phyloP scores from a whole-genome alignment of 2,888 invertebrate species.

The Melieria picta region DNA sequence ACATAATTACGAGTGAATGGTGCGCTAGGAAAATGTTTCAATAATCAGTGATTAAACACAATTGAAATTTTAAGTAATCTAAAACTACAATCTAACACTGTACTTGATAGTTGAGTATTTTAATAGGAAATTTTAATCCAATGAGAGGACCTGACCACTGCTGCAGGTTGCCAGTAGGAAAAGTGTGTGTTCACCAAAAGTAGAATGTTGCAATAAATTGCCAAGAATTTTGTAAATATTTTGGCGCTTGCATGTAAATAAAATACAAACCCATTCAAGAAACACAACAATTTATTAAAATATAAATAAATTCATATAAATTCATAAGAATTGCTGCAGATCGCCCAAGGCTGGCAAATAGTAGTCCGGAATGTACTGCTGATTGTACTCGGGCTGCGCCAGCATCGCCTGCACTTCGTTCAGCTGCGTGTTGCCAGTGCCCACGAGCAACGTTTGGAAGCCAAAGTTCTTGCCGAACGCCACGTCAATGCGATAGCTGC shows the following conservation, averaged over 20 bases:
- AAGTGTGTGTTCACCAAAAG: no score
- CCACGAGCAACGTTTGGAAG: conserved; percentile 86
- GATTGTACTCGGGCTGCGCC: conserved; percentile 69
- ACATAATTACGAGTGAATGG: no score
- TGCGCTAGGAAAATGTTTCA: no score
- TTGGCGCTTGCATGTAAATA: neutral
- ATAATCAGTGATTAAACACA: no score
- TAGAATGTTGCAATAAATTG: neutral
- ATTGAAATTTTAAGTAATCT: no score
- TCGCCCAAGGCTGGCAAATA: conserved; percentile 78
- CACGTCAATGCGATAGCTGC: conserved; percentile 91
- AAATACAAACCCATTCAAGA: neutral
- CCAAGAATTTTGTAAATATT: neutral
- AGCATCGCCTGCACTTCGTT: conserved; percentile 70
- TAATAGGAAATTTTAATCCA: no score
- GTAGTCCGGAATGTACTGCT: conserved; percentile 76
- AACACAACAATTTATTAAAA: neutral
- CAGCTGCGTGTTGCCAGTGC: conserved; percentile 82
- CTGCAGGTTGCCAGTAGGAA: no score
- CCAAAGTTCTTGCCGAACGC: conserved; percentile 87
- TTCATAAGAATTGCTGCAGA: conserved; percentile 66
- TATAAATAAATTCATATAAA: conserved; percentile 7
- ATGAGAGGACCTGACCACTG: no score
- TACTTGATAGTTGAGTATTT: no score
- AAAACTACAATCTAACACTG: no score